phyloP scores from a whole-genome alignment of 1,140 invertebrate species.

The Microplitis demolitor region DNA sequence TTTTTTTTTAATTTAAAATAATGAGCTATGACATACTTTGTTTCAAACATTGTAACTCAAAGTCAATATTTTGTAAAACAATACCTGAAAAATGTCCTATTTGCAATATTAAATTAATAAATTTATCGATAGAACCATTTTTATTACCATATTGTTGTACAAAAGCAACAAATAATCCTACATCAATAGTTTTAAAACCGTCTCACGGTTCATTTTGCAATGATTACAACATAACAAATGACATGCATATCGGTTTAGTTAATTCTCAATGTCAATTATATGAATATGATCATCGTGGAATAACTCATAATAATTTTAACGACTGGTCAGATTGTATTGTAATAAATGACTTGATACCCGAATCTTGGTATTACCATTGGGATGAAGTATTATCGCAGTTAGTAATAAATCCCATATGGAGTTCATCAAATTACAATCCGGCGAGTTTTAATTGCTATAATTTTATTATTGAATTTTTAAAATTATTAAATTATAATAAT shows the following conservation, averaged over 20 bases:
- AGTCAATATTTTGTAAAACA: slow-evolving; percentile 49
- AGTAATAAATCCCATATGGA: slow-evolving; percentile 43
- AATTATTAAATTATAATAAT: slow-evolving; percentile 43
- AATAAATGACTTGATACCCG: slow-evolving; percentile 40
- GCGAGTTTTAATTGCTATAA: slow-evolving; percentile 49
- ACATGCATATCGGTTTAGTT: slow-evolving; percentile 53
- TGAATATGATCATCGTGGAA: slow-evolving; percentile 52
- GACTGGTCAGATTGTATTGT: slow-evolving; percentile 50
- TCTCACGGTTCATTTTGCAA: slow-evolving; percentile 49
- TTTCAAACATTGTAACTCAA: slow-evolving; percentile 50
- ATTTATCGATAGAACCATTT: slow-evolving; percentile 47
- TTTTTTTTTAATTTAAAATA: background rate
- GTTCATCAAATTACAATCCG: slow-evolving; percentile 43
- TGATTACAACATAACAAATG: slow-evolving; percentile 41
- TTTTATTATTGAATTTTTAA: slow-evolving; percentile 54
- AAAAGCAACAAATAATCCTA: slow-evolving; percentile 42
- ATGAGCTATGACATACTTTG: slow-evolving; percentile 45
- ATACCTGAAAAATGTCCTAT: slow-evolving; percentile 50
- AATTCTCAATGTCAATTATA: slow-evolving; percentile 44
- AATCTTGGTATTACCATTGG: slow-evolving; percentile 52
- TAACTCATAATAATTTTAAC: slow-evolving; percentile 43
- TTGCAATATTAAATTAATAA: slow-evolving; percentile 36
- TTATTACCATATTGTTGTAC: slow-evolving; percentile 50
- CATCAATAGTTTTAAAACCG: slow-evolving; percentile 47
- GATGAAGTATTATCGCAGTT: slow-evolving; percentile 43